Percentiles rank a stretch among this genome's conserved stretches.
phyloP scores from a whole-genome alignment of 1,140 invertebrate genomes.

The Tenebrio molitor region DNA sequence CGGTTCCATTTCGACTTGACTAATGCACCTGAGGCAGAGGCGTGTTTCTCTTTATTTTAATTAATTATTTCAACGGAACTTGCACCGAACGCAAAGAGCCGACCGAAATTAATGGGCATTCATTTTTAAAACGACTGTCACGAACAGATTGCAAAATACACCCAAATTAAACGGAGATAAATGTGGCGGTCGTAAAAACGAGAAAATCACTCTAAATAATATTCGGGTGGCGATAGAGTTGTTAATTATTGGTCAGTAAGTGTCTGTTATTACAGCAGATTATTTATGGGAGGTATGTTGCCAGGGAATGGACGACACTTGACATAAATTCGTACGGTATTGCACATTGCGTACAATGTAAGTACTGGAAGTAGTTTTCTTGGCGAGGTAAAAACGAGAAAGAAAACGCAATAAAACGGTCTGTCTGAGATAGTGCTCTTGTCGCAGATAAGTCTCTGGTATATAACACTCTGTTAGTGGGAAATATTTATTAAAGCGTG shows the following conservation, averaged over 20 bases:
- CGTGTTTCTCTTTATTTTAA: constrained; percentile 39
- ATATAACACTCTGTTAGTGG: constrained; percentile 20
- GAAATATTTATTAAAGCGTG: constrained; percentile 1
- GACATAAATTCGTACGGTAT: no score
- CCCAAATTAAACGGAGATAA: neutral
- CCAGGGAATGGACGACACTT: neutral
- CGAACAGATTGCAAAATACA: constrained; percentile 38
- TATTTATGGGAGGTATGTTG: constrained; percentile 13
- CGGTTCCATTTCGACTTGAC: constrained; percentile 10
- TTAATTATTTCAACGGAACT: constrained; percentile 20
- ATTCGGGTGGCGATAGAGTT: neutral
- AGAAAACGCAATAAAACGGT: no score
- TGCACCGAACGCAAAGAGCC: constrained; percentile 13
- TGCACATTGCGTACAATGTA: no score
- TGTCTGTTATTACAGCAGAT: constrained; percentile 12
- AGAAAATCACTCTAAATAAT: neutral
- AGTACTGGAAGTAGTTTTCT: no score
- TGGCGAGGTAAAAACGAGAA: no score
- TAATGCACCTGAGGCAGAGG: neutral
- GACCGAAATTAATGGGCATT: constrained; percentile 4
- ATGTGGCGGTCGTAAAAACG: constrained; percentile 5
- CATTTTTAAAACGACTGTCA: constrained; percentile 31
- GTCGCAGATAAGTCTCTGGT: no score
- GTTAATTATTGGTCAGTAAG: constrained; percentile 29
- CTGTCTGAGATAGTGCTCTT: no score